Evolutionary conservation across 2,797 vertebrate genomes (phyloP), one percentile per base, ranked within the genome.

Genomic region (Amazona ochrocephala): DNA sequence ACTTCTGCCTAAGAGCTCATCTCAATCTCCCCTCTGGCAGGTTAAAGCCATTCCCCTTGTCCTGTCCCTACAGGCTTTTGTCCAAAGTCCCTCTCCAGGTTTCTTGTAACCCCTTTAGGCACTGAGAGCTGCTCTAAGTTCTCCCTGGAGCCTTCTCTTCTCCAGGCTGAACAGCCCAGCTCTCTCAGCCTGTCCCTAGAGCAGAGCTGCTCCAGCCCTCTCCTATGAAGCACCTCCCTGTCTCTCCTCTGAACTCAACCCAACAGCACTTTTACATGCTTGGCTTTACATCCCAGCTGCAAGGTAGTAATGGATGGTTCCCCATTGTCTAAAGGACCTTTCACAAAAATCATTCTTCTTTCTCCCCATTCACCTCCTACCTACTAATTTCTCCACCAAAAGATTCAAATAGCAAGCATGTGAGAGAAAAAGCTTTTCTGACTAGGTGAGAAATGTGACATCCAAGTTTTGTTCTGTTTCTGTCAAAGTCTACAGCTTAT

Each of bases 401-500:
- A 44, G 29, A 47, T 78, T 91, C 51, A 64, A 84, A 66, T 2
- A 66, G 22, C 20, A 73, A 91, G 39, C n/a, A 32, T 22, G 39
- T 72, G 23, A 74, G 48, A 77, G 44, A 65, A 91, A 72, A 21
- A 71, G 32, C 14, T 93, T 76, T 90, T 54, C 67, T 60, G 67
- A 32, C n/a, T 7, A 42, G 19, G 42, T 65, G 60, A 84, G 86
- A 90, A 89, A 74, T 10, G 48, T 56, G 88, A 84, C 68, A 76
- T 84, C 39, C 54, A 41, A 45, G 9, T 82, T 87, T 56, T 5
- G 1, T 42, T 92, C 60, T 58, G 13, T 64, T 95, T 54, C 86
- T 89, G 83, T 90, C 83, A 72, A 70, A 71, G 58, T n/a, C 80
- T 64, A 48, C 29, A 72, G 30, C 47, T 89, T 90, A 90, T 83